Conservation (phyloP, 2,113 vertebrate genomes). For the Ploceus nigricollis region DNA sequence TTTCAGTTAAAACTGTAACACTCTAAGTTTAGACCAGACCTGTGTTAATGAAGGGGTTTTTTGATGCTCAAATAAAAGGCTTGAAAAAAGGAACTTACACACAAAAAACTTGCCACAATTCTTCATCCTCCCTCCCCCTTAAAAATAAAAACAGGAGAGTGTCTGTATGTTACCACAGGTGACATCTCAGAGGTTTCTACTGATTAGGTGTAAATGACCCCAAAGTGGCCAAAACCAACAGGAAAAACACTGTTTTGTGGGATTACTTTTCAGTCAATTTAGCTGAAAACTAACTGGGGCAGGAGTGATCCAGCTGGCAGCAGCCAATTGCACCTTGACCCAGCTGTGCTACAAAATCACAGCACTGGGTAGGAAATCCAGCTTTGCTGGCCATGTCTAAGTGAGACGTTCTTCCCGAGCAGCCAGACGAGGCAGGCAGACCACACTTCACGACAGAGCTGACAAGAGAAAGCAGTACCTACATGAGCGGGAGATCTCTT, state of each 20-base stretch:
- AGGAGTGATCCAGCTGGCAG: background rate
- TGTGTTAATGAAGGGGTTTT: background rate
- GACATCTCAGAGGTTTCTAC: background rate
- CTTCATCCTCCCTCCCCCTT: background rate
- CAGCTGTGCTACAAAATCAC: background rate
- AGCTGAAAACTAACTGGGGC: background rate
- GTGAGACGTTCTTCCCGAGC: rapidly evolving
- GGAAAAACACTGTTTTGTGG: background rate
- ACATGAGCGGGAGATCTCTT: background rate
- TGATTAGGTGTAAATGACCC: background rate
- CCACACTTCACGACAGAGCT: background rate
- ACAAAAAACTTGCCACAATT: background rate
- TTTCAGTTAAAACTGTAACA: background rate
- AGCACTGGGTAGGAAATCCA: background rate
- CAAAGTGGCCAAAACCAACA: background rate
- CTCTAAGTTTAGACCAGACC: background rate
- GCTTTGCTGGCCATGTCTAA: background rate
- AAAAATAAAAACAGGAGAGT: background rate
- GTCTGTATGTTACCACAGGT: background rate
- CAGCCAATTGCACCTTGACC: background rate
- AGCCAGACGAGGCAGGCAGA: background rate
- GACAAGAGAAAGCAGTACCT: background rate
- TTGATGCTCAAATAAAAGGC: background rate
- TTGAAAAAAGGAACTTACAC: background rate
- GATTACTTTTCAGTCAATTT: background rate